A percentile compares a stretch with the other conserved stretches of the same genome.
Evolutionary conservation across 2,888 invertebrate species (phyloP).

Genomic region (Sinopyrophorus schimmeli): DNA sequence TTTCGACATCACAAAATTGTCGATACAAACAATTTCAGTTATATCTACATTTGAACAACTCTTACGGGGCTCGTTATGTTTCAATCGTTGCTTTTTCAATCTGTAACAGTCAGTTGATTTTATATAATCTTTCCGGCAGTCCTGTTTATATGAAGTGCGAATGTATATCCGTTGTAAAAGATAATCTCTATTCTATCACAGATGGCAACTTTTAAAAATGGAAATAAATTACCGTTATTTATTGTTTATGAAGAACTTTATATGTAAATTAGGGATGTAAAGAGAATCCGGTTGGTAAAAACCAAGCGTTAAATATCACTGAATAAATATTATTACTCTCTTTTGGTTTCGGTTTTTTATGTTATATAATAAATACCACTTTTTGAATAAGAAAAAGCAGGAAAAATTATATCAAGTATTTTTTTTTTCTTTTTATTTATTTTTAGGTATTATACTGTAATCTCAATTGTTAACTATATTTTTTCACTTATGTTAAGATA

Average conservation of each 20-base stretch:
- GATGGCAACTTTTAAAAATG: background rate
- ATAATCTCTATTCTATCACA: background rate
- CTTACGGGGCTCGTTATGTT: conserved; percentile 6
- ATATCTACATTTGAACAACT: conserved; percentile 1
- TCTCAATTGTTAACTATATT: too few species aligned
- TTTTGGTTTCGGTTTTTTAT: too few species aligned
- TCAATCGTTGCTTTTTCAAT: background rate
- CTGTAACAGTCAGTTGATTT: background rate
- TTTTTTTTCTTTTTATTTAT: too few species aligned
- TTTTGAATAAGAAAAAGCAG: too few species aligned
- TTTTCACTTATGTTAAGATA: too few species aligned
- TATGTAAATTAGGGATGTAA: conserved; percentile 7
- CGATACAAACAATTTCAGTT: conserved; percentile 9
- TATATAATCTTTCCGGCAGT: background rate
- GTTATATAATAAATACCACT: too few species aligned
- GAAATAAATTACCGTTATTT: conserved; percentile 4
- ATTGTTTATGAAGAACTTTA: conserved; percentile 8
- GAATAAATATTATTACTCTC: conserved; percentile 3
- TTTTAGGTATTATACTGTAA: too few species aligned
- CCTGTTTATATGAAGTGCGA: too few species aligned
- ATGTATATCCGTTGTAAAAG: background rate
- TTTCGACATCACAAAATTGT: background rate
- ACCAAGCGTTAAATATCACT: background rate
- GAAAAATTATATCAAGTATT: too few species aligned
- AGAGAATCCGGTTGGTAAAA: conserved; percentile 5